A percentile compares a stretch with the other conserved stretches of the same genome.
phyloP scores from a whole-genome alignment of 2,113 vertebrate species.

The Lophochroa leadbeateri region DNA sequence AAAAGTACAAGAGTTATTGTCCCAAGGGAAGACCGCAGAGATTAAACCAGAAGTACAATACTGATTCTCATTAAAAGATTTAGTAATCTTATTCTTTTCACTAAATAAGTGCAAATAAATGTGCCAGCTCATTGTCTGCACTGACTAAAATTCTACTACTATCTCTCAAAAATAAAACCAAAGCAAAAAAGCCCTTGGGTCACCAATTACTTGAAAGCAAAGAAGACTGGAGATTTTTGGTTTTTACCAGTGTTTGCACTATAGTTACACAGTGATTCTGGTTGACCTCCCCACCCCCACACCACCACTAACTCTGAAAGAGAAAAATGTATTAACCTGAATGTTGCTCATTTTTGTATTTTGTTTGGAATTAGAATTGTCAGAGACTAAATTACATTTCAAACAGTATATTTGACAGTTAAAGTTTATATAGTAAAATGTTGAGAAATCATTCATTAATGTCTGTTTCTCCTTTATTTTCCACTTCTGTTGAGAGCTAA shows the following conservation, averaged over 20 bases:
- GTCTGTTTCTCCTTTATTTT: neutral
- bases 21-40: neutral
- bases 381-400: neutral
- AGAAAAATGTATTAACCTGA: neutral
- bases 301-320: neutral
- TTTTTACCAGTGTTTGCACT: neutral
- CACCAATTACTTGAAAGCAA: neutral
- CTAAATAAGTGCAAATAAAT: neutral
- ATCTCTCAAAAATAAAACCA: neutral
- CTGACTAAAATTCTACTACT: neutral
- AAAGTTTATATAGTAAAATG: neutral
- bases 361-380: neutral
- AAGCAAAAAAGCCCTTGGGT: neutral
- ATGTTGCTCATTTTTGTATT: neutral
- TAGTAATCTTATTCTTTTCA: neutral
- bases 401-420: neutral
- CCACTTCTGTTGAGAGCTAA: neutral
- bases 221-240: accelerated
- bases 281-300: neutral
- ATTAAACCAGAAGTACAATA: neutral
- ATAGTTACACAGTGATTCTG: neutral
- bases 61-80: neutral
- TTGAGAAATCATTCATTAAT: neutral
- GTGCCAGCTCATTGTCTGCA: neutral
- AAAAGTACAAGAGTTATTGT: neutral